Percentiles rank a stretch among this genome's conserved stretches.
Conservation (phyloP, 2,113 vertebrate species). For the Sinocyclocheilus grahami region DNA sequence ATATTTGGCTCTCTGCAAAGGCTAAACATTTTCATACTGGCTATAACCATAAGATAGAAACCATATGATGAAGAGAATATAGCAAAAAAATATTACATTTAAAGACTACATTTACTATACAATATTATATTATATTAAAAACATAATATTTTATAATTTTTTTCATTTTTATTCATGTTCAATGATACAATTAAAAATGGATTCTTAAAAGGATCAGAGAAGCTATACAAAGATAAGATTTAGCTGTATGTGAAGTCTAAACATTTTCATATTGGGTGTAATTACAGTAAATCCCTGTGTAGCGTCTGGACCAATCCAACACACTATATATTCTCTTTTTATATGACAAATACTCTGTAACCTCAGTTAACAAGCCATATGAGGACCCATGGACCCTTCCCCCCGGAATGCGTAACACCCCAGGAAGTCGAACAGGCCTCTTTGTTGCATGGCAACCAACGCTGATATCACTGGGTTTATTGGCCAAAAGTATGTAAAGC, state of each 20-base stretch:
- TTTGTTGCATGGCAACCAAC: too few species aligned
- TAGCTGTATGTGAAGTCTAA: background rate
- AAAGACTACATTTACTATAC: background rate
- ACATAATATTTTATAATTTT: background rate
- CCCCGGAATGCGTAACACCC: too few species aligned
- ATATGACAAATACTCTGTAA: too few species aligned
- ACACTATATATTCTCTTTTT: too few species aligned
- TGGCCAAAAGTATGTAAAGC: too few species aligned
- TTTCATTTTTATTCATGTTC: background rate
- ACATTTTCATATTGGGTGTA: background rate
- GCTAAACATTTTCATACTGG: background rate
- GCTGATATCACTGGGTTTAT: too few species aligned
- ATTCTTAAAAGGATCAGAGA: background rate
- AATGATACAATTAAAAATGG: background rate
- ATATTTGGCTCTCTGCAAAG: background rate
- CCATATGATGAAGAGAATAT: background rate
- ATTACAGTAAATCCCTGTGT: too few species aligned
- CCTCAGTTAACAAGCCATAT: too few species aligned
- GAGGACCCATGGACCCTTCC: too few species aligned
- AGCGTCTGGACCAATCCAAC: too few species aligned
- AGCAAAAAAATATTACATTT: background rate
- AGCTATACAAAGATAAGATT: too few species aligned
- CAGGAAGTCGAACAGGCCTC: too few species aligned
- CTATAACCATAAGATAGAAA: background rate
- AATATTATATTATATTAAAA: background rate